A percentile compares a stretch with the other conserved stretches of the same genome.
Conservation (phyloP, 2,888 invertebrate species). For the Antitype chi region DNA sequence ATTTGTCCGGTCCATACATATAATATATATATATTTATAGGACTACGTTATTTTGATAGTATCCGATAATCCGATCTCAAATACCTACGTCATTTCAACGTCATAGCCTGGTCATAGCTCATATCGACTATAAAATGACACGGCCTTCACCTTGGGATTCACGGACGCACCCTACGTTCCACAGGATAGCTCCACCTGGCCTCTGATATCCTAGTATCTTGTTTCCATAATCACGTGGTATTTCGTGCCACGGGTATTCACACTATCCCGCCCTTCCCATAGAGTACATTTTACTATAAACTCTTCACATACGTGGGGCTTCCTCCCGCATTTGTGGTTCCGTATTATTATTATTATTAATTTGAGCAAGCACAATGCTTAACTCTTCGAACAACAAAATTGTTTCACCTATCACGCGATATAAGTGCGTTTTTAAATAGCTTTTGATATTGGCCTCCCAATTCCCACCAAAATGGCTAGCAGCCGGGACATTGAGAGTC, state of each 20-base stretch:
- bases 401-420: too few relatives aligned
- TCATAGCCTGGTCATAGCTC: not conserved
- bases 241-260: not conserved
- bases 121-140: not conserved
- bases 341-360: too few relatives aligned
- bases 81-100: not conserved
- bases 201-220: slow-evolving; percentile 32
- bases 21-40: too few relatives aligned
- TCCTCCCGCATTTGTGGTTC: not conserved
- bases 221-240: slow-evolving; percentile 23
- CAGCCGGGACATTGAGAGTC: not conserved
- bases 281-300: too few relatives aligned
- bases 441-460: too few relatives aligned
- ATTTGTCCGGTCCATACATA: too few relatives aligned
- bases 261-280: too few relatives aligned
- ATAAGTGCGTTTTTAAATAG: too few relatives aligned
- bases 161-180: not conserved
- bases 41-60: not conserved
- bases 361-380: too few relatives aligned
- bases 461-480: not conserved
- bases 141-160: not conserved
- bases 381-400: too few relatives aligned
- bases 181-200: not conserved
- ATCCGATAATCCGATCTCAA: not conserved
- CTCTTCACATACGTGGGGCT: too few relatives aligned